Evolutionary conservation across 2,113 vertebrate species (phyloP).

Genomic region (Chionodraco myersi): DNA sequence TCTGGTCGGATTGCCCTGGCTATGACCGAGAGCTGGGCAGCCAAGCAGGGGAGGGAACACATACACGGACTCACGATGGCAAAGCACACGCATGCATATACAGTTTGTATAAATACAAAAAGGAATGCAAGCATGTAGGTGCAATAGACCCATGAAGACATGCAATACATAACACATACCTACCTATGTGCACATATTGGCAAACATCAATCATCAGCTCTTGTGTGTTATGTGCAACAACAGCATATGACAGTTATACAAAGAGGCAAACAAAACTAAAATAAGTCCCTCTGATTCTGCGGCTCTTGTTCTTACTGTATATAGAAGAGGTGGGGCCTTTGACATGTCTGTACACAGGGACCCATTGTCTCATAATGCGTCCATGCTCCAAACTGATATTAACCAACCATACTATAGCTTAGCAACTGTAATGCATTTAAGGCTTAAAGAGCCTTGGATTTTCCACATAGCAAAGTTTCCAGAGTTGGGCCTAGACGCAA

Average conservation of each 20-base stretch:
- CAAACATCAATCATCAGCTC: neutral
- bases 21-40: constrained; percentile 37
- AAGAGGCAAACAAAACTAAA: too few species aligned
- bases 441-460: neutral
- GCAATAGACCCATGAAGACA: neutral
- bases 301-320: too few species aligned
- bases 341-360: too few species aligned
- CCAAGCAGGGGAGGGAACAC: constrained; percentile 37
- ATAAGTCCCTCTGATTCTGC: too few species aligned
- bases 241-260: too few species aligned
- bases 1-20: constrained; percentile 47
- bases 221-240: constrained; percentile 11
- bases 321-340: too few species aligned
- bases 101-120: neutral
- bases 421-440: neutral
- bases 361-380: too few species aligned
- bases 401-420: neutral
- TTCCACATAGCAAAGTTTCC: too few species aligned
- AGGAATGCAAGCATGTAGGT: neutral
- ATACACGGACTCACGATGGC: neutral
- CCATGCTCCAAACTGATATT: neutral
- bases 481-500: neutral
- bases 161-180: neutral
- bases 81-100: constrained; percentile 1
- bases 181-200: too few species aligned